These are phyloP conservation scores for Leptobrachium leishanense DNA, from an alignment of 2,113 vertebrate species.

Conservation along the genomic window DNA sequence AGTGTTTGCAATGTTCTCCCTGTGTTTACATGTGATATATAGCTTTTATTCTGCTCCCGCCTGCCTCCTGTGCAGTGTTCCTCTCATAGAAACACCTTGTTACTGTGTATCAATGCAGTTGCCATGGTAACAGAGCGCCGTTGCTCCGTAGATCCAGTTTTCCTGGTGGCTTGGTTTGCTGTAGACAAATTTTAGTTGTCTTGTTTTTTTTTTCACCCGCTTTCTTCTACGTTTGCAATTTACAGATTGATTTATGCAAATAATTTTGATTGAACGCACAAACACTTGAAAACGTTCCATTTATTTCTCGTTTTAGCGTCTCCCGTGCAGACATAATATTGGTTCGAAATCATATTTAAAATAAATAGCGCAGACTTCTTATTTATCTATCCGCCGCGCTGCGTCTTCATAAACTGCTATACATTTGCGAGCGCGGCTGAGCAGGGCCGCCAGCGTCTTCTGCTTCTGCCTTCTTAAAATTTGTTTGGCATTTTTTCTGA, in stretches of 20 bases:
- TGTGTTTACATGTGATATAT: no score
- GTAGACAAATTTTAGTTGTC: not conserved
- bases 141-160: not conserved
- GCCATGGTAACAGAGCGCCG: conserved; percentile 38
- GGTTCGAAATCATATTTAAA: no score
- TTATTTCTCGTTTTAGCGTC: no score
- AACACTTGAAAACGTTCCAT: no score
- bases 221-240: not conserved
- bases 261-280: not conserved
- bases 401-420: no score
- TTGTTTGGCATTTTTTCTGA: no score
- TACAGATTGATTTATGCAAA: not conserved
- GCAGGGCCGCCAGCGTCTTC: no score
- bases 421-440: no score
- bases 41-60: conserved; percentile 1
- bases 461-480: no score
- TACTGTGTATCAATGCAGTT: conserved; percentile 44
- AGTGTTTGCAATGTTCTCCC: not conserved
- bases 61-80: conserved; percentile 18
- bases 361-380: no score
- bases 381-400: no score
- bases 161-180: not conserved
- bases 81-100: conserved; percentile 28
- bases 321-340: no score
- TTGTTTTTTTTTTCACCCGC: not conserved